These are phyloP conservation scores for Thaumetopoea pityocampa DNA, from an alignment of 1,140 invertebrate genomes.

Conservation along the genomic window DNA sequence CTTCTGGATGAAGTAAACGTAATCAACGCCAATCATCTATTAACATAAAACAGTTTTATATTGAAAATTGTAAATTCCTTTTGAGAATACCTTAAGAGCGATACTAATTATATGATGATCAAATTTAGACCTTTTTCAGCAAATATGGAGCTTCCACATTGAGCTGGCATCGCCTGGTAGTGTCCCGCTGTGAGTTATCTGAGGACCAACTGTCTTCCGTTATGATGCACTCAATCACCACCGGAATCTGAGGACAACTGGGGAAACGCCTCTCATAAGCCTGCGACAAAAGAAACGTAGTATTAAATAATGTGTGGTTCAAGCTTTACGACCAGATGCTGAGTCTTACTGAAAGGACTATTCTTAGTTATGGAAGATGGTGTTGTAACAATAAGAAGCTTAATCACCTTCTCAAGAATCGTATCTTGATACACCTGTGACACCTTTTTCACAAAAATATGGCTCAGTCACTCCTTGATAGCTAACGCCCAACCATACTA, in stretches of 20 bases:
- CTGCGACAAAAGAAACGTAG: slow-evolving; percentile 70
- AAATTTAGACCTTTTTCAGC: slow-evolving; percentile 88
- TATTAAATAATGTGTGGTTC: too few species aligned
- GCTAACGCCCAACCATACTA: too few species aligned
- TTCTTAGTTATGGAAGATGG: too few species aligned
- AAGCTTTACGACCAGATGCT: too few species aligned
- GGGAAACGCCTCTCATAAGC: slow-evolving; percentile 96
- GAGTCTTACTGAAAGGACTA: too few species aligned
- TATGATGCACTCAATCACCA: slow-evolving; percentile 94
- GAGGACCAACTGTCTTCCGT: slow-evolving; percentile 85
- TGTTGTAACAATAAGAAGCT: too few species aligned
- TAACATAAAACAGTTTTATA: too few species aligned
- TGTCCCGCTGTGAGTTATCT: slow-evolving; percentile 87
- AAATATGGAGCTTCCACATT: slow-evolving; percentile 97
- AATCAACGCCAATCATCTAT: slow-evolving; percentile 96
- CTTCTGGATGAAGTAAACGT: slow-evolving; percentile 94
- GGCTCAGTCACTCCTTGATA: too few species aligned
- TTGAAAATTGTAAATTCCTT: neutral
- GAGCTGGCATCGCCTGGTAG: slow-evolving; percentile 93
- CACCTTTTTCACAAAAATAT: too few species aligned
- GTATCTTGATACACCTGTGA: too few species aligned
- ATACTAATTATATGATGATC: neutral
- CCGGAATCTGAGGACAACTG: slow-evolving; percentile 95
- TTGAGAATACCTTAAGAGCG: neutral
- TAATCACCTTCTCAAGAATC: too few species aligned